phyloP scores from a whole-genome alignment of 2,113 vertebrate genomes.

The Nymphicus hollandicus region DNA sequence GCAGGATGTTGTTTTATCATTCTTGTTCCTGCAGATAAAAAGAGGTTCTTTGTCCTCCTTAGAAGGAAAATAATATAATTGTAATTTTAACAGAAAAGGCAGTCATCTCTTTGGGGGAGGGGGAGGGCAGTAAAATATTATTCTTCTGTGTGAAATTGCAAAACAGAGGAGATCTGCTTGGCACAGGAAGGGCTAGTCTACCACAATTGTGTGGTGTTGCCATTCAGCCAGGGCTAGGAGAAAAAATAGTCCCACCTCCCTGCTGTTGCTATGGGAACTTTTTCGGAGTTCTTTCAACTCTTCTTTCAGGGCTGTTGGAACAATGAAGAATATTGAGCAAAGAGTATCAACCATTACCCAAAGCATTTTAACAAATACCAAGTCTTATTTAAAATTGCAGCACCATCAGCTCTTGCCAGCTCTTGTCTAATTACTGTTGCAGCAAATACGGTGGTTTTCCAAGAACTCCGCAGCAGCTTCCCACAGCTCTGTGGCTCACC shows the following conservation, averaged over 20 bases:
- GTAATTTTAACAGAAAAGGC: neutral
- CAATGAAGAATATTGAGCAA: slow-evolving; percentile 24
- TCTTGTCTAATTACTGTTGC: slow-evolving; percentile 3
- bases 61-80: neutral
- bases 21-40: neutral
- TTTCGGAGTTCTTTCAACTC: neutral
- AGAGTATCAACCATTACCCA: neutral
- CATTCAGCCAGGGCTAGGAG: neutral
- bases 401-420: neutral
- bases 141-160: neutral
- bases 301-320: slow-evolving; percentile 16
- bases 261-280: slow-evolving; percentile 63
- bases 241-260: slow-evolving; percentile 8
- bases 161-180: neutral
- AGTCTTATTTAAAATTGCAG: slow-evolving; percentile 10
- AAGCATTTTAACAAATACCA: slow-evolving; percentile 33
- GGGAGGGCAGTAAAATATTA: neutral
- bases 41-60: neutral
- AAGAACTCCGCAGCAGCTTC: slow-evolving; percentile 10
- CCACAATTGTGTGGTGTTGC: neutral
- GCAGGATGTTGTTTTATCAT: neutral
- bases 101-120: neutral
- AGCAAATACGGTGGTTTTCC: slow-evolving; percentile 3
- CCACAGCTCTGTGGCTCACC: slow-evolving; percentile 39
- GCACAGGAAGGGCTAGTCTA: neutral